Evolutionary conservation across 2,113 vertebrate species (phyloP).

Genomic region (Cryptomyrus ogoouensis): DNA sequence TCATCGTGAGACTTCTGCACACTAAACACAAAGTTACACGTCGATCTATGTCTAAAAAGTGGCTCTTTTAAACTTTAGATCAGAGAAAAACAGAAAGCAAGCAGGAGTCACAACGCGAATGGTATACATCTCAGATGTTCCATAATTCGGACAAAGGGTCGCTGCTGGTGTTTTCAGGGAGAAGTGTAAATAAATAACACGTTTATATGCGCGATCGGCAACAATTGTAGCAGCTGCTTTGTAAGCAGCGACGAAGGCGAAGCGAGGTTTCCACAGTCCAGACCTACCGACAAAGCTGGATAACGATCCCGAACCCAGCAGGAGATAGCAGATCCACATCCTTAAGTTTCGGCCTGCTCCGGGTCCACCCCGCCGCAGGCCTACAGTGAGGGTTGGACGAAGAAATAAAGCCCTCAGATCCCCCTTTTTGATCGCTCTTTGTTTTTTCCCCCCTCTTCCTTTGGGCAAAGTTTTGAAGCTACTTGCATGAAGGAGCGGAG

Average conservation of each 20-base stretch:
- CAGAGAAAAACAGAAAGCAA: neutral
- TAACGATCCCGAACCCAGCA: constrained; percentile 69
- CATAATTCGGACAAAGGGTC: neutral
- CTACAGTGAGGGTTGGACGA: constrained; percentile 37
- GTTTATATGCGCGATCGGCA: neutral
- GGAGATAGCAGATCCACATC: constrained; percentile 79
- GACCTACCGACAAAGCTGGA: constrained; percentile 69
- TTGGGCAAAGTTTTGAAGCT: constrained; percentile 28
- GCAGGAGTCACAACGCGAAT: neutral
- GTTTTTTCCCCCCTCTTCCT: constrained; percentile 3
- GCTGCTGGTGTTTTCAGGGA: neutral
- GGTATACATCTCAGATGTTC: neutral
- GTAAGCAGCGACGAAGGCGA: constrained; percentile 25
- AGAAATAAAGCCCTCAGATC: constrained; percentile 32
- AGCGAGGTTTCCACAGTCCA: constrained; percentile 39
- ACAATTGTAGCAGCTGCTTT: neutral
- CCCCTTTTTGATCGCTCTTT: constrained; percentile 10
- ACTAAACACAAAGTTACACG: neutral
- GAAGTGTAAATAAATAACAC: neutral
- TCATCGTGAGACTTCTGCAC: neutral
- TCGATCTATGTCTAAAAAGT: neutral
- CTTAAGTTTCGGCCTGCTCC: constrained; percentile 44
- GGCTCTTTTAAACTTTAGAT: neutral
- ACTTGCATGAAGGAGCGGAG: constrained; percentile 24
- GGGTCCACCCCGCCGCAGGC: constrained; percentile 46